Base-by-base conservation (phyloP, 1,140 invertebrate species). In the Aphelenchoides fujianensis region DNA sequence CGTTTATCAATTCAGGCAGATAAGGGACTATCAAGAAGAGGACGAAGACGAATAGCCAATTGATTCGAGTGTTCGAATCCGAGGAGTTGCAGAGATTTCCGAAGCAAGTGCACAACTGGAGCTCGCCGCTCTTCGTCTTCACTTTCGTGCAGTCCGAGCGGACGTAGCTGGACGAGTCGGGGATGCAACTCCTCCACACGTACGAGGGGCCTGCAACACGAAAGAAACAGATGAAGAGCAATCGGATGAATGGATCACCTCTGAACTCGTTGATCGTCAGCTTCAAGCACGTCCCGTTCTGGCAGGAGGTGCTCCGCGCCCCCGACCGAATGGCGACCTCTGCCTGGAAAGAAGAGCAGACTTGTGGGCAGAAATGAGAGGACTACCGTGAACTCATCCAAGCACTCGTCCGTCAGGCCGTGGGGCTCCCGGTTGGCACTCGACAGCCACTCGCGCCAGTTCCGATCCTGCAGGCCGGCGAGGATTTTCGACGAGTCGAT, bases 371-470 rank as follows among this genome's bases (percentile, higher is more conserved):
- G n/a, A n/a, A n/a, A n/a, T n/a, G n/a, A n/a, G n/a, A n/a, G n/a
- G n/a, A n/a, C n/a, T 66, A 66, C 63, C n/a, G n/a, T 36, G 27
- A 66, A 66, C n/a, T 36, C 31, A n/a, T 66, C 63, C 55, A 59
- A 59, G 23, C 55, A 59, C 28, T 59, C 23, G 34, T 59, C 55
- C 34, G 55, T 59, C 7, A 48, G 41, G 41, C 41, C 41, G 23
- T 59, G 63, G 12, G 63, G 63, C n/a, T 34, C 27, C 12, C 12
- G 23, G 32, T n/a, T 37, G 12, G 32, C 16, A 34, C 53, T 34
- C 12, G 19, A 41, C 1, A 66, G 31, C 63, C 63, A 66, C 23
- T 0, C 31, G 23, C 3, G 37, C 63, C 63, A 66, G 12, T 37
- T 30, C 1, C 16, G 37, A 35, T 66, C 63, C 32, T 66, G 28